Base-by-base conservation (phyloP, 1,140 invertebrate species). In the Phymorhynchus buccinoides region DNA sequence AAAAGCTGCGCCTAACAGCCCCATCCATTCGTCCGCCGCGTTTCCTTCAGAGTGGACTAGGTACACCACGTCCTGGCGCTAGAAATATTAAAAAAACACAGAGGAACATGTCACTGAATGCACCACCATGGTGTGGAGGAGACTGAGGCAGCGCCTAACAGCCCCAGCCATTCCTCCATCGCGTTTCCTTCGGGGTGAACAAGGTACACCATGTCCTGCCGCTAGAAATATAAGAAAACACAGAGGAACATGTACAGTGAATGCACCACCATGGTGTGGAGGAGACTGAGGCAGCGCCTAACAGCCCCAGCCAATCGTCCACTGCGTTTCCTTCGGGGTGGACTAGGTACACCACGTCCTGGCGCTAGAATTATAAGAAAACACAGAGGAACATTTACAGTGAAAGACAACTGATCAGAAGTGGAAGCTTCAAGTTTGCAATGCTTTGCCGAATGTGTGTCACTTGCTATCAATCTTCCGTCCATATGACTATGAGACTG, bases 81-180 rank as follows among this genome's bases (percentile, higher is more conserved):
- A 86, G 30, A n/a, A 88, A 85, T n/a, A n/a, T n/a, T n/a, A n/a
- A n/a, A n/a, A n/a, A 52, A n/a, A n/a, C n/a, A n/a, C n/a, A n/a
- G 84, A 98, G 95, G 92, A 98, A 97, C 71, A 97, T 95, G 89
- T 97, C 96, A 39, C 96, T 93, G 7, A 94, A 95, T 96, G 95
- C 83, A 86, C 93, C 87, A 95, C 94, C 66, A 97, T 92, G 75
- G 96, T 92, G 83, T 96, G 94, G 1, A 95, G 81, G 22, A 97
- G 90, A 88, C 96, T 96, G 16, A 96, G 88, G 90, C 95, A 94
- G 94, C 97, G 97, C 39, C 88, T 85, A 91, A 89, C 42, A 92
- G 80, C 4, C 85, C 89, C 32, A 87, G 37, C 90, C 90, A 92
- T 52, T 92, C 89, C 27, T 86, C 75, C 12, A 88, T 44, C 18